Evolutionary conservation across 2,888 invertebrate species (phyloP).

Genomic region (Drosophila borborema): DNA sequence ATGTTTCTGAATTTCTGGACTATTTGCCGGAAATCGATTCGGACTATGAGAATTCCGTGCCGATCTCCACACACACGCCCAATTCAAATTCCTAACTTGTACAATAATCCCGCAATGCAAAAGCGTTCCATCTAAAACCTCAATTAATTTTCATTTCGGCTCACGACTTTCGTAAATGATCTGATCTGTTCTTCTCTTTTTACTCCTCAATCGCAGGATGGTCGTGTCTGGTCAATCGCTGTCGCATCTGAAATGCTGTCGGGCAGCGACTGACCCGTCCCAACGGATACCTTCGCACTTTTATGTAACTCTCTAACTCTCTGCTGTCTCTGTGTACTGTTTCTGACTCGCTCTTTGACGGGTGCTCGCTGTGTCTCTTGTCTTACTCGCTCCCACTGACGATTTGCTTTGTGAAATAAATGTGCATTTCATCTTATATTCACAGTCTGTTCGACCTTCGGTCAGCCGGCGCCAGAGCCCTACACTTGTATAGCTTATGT

Average conservation of each 20-base stretch:
- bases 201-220: constrained; percentile 13
- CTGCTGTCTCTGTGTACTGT: not conserved
- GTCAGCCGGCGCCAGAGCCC: not conserved
- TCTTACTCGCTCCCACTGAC: not conserved
- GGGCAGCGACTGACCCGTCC: constrained; percentile 28
- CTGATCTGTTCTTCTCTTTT: not conserved
- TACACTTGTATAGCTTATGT: constrained; percentile 1
- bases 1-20: not conserved
- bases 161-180: not conserved
- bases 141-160: not conserved
- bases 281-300: constrained; percentile 18
- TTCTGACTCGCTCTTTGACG: not conserved
- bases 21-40: constrained; percentile 23
- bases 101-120: not conserved
- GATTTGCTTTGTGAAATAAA: constrained; percentile 44
- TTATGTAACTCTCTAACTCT: constrained; percentile 24
- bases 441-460: constrained; percentile 24
- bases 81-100: constrained; percentile 19
- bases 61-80: not conserved
- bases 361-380: not conserved
- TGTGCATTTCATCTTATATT: constrained; percentile 60
- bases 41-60: constrained; percentile 29
- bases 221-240: constrained; percentile 38
- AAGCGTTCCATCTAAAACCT: not conserved
- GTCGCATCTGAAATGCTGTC: constrained; percentile 27